A percentile compares a stretch with the other conserved stretches of the same genome.
Evolutionary conservation across 2,113 vertebrate species (phyloP).

Genomic region (Oncorhynchus clarkii): DNA sequence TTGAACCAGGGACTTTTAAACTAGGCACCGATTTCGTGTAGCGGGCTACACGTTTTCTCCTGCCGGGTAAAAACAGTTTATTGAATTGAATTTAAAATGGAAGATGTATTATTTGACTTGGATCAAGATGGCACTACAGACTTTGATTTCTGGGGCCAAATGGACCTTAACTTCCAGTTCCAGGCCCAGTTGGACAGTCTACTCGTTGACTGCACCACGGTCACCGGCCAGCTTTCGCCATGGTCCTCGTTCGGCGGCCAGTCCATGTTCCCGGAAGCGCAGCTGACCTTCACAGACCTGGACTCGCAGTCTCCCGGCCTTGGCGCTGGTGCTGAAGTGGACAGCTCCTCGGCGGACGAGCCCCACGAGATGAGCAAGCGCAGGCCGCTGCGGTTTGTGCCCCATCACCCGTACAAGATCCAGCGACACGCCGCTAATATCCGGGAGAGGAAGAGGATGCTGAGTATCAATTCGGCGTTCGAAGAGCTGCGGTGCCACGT

Average conservation of each 20-base stretch:
- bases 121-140: conserved; percentile 66
- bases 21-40: neutral
- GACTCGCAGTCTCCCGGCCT: conserved; percentile 49
- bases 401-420: conserved; percentile 65
- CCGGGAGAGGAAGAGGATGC: conserved; percentile 78
- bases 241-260: conserved; percentile 57
- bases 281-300: conserved; percentile 55
- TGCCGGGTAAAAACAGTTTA: no score
- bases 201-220: conserved; percentile 58
- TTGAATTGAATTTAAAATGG: conserved; percentile 47
- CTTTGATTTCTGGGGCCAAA: conserved; percentile 70
- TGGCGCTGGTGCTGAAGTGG: conserved; percentile 61
- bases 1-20: neutral
- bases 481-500: conserved; percentile 74
- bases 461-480: conserved; percentile 77
- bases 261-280: conserved; percentile 62
- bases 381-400: conserved; percentile 11
- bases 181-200: conserved; percentile 65
- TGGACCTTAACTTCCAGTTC: conserved; percentile 54
- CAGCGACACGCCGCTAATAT: conserved; percentile 78
- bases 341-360: conserved; percentile 64
- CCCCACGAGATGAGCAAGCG: conserved; percentile 33
- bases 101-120: conserved; percentile 64
- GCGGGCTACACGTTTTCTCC: no score
- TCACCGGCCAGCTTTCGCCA: conserved; percentile 48